These are phyloP conservation scores for Cephalopterus ornatus DNA, from an alignment of 2,113 vertebrate species.

Conservation along the genomic window DNA sequence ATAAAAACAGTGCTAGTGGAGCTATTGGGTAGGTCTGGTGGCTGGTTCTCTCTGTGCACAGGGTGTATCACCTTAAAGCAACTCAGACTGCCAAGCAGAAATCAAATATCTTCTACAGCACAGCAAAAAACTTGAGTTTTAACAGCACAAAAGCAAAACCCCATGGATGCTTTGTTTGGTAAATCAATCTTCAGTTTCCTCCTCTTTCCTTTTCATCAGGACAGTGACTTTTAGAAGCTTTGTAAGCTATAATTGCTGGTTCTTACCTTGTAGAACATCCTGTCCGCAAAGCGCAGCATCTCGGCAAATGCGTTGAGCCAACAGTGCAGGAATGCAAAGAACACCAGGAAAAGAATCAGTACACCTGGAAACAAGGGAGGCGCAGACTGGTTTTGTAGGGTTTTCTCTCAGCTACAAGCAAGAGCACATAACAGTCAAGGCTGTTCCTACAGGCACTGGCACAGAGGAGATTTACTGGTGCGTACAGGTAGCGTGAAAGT, in stretches of 20 bases:
- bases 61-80: neutral
- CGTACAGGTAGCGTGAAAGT: neutral
- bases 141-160: neutral
- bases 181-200: neutral
- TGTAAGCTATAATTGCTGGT: neutral
- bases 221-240: neutral
- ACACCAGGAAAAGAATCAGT: slow-evolving; percentile 76
- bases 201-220: neutral
- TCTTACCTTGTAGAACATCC: slow-evolving; percentile 86
- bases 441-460: neutral
- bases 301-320: slow-evolving; percentile 84
- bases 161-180: neutral
- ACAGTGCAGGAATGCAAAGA: slow-evolving; percentile 80
- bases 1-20: neutral
- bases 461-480: neutral
- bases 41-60: neutral
- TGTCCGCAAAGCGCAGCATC: slow-evolving; percentile 83
- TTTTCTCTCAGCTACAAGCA: neutral
- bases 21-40: neutral
- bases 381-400: neutral
- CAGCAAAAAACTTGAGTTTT: neutral
- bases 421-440: neutral
- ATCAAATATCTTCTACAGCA: neutral
- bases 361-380: slow-evolving; percentile 67
- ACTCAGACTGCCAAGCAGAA: neutral